Conservation (phyloP, 2,797 vertebrate species). For the Labeo calbasu region DNA sequence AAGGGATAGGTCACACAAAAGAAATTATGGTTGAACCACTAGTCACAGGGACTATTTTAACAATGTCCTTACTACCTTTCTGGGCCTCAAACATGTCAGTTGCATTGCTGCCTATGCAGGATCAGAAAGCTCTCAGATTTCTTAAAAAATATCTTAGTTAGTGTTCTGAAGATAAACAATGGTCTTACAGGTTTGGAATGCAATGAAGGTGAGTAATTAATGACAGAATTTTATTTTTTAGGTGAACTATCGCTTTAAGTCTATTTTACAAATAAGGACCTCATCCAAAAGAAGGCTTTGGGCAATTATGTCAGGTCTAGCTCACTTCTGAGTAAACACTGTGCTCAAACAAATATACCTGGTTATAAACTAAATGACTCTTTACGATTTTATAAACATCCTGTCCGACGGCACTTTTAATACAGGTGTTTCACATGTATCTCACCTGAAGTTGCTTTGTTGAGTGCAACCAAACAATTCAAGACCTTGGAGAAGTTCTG, state of each 20-base stretch:
- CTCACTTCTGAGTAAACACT: neutral
- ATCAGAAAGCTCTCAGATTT: too few species aligned
- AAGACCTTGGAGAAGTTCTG: constrained; percentile 97
- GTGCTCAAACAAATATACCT: neutral
- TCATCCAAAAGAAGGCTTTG: neutral
- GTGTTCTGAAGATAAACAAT: neutral
- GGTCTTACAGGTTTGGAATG: neutral
- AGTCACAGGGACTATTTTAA: too few species aligned
- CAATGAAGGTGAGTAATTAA: neutral
- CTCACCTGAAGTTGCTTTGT: constrained; percentile 97
- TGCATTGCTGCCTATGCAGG: too few species aligned
- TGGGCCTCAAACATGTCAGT: too few species aligned
- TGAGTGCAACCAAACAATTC: constrained; percentile 92
- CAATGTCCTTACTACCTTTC: too few species aligned
- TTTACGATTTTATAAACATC: neutral
- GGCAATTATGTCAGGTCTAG: neutral
- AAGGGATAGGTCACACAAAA: neutral
- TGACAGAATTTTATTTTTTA: neutral
- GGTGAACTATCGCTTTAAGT: neutral
- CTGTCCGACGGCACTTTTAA: neutral
- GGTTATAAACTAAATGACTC: neutral
- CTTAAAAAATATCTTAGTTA: too few species aligned
- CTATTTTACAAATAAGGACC: neutral
- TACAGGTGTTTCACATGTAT: neutral
- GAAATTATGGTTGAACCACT: too few species aligned